Evolutionary conservation across 2,113 vertebrate species (phyloP), one percentile per base, ranked within the genome.

Genomic region (Engystomops pustulosus): DNA sequence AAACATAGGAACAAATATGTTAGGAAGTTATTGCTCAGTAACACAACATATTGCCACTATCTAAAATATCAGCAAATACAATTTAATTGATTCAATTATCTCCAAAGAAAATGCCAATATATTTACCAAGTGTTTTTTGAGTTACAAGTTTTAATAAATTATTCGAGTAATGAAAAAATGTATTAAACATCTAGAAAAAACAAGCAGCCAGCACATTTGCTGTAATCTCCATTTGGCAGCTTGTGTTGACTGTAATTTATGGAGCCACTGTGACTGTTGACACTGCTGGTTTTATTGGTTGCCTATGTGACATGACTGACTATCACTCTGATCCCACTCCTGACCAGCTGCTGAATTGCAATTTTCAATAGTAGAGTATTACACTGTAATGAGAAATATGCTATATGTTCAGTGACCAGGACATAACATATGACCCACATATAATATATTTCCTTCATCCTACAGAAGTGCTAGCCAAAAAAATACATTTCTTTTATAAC

Each of bases 301-400:
- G 45, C 27, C 36, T 45, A 34, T 75, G 44, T 75, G 45, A 53
- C 47, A 74, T 51, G 71, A n/a, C 44, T 51, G 71, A n/a, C 44
- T 74, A 41, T 74, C 44, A 51, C 71, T 74, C 51, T 74, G 71
- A 74, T 74, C 71, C 71, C 71, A 51, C 27, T 51, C 12, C 47
- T 75, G 72, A 75, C 72, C 72, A 75, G 72, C 72, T 75, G 72
- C 27, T 32, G 25, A 10, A 51, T 53, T 75, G 72, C 53, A 27
- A 34, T 30, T 49, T n/a, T 34, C 17, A 34, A 75, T 15, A n/a
- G 30, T 27, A 53, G 47, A 34, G 12, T 34, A 75, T 20, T n/a
- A 51, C 9, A 27, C 47, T 53, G 11, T 75, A 41, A 75, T 51
- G 25, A 75, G 45, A 75, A 20, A 27, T 75, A 32, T 10, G 14